A percentile compares a stretch with the other conserved stretches of the same genome.
These are phyloP conservation scores for Falco punctatus DNA, from an alignment of 2,113 vertebrate genomes.

Conservation along the genomic window DNA sequence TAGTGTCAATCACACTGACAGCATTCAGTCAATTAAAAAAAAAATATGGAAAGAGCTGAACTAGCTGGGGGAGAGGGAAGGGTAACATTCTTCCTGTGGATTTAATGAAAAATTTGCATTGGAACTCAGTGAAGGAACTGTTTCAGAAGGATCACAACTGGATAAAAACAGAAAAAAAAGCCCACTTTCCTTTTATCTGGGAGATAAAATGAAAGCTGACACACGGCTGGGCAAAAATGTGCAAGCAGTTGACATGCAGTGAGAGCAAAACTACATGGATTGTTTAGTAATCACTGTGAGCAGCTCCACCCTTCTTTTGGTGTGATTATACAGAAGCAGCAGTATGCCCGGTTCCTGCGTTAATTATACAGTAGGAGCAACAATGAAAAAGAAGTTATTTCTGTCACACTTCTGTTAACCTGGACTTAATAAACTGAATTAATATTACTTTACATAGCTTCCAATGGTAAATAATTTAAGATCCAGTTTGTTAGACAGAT, in stretches of 20 bases:
- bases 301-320: background rate
- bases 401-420: background rate
- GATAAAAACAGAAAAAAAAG: background rate
- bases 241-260: background rate
- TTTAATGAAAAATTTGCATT: background rate
- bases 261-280: background rate
- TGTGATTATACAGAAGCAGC: background rate
- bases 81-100: background rate
- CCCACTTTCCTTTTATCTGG: background rate
- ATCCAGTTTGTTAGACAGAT: background rate
- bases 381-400: background rate
- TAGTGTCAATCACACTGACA: background rate
- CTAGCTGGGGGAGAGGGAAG: background rate
- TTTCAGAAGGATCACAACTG: background rate
- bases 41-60: background rate
- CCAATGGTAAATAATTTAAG: background rate
- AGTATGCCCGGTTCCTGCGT: background rate
- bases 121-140: background rate
- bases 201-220: background rate
- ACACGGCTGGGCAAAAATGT: background rate
- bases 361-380: background rate
- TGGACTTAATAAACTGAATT: background rate
- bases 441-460: background rate
- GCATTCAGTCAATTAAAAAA: background rate
- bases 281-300: background rate